Base-by-base conservation (phyloP, 2,888 invertebrate species). In the Phengaris alcon region DNA sequence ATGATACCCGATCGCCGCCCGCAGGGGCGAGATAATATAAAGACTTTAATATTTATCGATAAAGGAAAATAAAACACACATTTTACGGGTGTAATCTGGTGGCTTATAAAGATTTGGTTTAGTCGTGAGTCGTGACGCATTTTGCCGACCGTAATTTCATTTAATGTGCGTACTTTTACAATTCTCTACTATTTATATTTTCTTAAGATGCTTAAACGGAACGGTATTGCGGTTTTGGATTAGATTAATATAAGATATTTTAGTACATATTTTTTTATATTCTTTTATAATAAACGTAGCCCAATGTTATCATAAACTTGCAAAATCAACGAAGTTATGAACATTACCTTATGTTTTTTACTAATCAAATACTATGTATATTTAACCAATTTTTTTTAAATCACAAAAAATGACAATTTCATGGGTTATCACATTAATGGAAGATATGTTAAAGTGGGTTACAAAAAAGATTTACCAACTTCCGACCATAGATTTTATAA, bases 61-160 rank as follows among this genome's bases (percentile, higher is more conserved):
- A 64, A 13, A 64, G 13, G 35, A 64, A 64, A 64, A 64, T 64
- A 44, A 64, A 64, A 64, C 35, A 51, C 35, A 51, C 51, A 15
- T 15, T 70, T 70, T 70, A 70, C 10, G 70, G 51, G 48, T 15
- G 70, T 48, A 70, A 70, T 70, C 70, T 15, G 51, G 15, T 2
- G 22, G 48, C 70, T 70, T 51, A 70, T 70, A 70, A 70, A 51
- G 70, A 15, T 70, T 51, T 70, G 51, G 70, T 70, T 70, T 70
- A 51, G 48, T 44, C n/a, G 70, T 51, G 48, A 48, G 15, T 15
- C 51, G 48, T 70, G 64, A 64, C 35, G 64, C 59, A 13, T 64
- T 35, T 64, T 64, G 64, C 6, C 35, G 64, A 64, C 64, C 64
- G 64, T 64, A 15, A 13, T 64, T 64, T 64, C 64, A 35, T 64